phyloP scores from a whole-genome alignment of 2,113 vertebrate species.

The Poicephalus gulielmi region DNA sequence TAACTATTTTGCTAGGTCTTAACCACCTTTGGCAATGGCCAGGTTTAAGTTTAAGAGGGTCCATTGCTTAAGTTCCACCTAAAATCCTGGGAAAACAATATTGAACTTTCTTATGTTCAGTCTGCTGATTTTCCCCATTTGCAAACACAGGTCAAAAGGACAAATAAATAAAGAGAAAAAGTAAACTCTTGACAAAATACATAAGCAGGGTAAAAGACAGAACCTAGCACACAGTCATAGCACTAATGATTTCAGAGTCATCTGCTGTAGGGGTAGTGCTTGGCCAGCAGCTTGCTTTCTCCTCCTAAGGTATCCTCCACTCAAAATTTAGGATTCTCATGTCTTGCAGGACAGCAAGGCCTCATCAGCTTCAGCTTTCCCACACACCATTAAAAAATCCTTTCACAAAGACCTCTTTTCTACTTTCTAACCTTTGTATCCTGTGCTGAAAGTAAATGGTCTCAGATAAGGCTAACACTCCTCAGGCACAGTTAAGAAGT shows the following conservation, averaged over 20 bases:
- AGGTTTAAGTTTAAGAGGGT: not conserved
- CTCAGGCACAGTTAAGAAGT: not conserved
- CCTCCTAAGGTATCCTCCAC: not conserved
- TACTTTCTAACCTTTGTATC: not conserved
- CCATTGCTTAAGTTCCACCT: not conserved
- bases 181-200: not conserved
- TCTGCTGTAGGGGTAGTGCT: not conserved
- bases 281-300: not conserved
- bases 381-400: not conserved
- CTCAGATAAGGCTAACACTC: not conserved
- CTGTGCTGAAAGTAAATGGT: not conserved
- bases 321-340: not conserved
- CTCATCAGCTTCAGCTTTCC: not conserved
- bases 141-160: not conserved
- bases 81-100: not conserved
- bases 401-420: not conserved
- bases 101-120: not conserved
- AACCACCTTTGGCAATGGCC: not conserved
- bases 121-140: not conserved
- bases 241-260: not conserved
- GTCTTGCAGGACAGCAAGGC: not conserved
- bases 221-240: not conserved
- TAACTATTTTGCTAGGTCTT: not conserved
- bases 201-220: not conserved
- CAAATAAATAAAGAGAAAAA: not conserved